Conservation (phyloP, 2,797 vertebrate species). For the Hoplostethus mediterraneus region DNA sequence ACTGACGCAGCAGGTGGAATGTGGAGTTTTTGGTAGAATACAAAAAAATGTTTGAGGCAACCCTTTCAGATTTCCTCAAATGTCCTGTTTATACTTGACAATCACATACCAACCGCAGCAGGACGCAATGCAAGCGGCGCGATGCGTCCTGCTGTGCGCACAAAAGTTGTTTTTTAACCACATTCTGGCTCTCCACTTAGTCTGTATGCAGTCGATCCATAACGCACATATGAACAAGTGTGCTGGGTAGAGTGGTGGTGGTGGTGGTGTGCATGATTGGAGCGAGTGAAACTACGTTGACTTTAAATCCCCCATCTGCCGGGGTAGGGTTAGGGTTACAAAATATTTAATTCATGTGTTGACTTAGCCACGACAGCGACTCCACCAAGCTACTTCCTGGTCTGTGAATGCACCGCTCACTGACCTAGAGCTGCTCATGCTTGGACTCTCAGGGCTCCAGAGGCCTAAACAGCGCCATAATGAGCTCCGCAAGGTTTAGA, state of each 20-base stretch:
- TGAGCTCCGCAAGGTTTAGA: neutral
- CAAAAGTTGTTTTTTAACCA: neutral
- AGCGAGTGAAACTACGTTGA: no score
- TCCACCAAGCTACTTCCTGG: no score
- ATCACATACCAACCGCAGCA: neutral
- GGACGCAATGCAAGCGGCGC: slow-evolving; percentile 3
- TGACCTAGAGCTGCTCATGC: no score
- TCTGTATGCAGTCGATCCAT: slow-evolving; percentile 16
- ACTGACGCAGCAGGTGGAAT: neutral
- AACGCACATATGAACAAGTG: neutral
- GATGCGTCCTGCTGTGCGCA: no score
- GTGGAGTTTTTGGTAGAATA: neutral
- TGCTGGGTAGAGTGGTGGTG: no score
- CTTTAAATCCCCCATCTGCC: no score
- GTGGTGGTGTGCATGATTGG: neutral
- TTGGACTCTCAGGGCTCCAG: no score
- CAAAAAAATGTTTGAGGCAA: slow-evolving; percentile 12
- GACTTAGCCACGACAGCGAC: no score
- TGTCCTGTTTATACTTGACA: slow-evolving; percentile 9
- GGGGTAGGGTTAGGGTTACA: no score
- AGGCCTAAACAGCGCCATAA: no score
- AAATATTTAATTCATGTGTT: no score
- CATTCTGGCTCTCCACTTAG: neutral
- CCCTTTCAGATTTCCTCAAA: slow-evolving; percentile 28
- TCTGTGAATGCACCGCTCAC: no score